Evolutionary conservation across 2,113 vertebrate species (phyloP), one percentile per base, ranked within the genome.

Genomic region (Sakesphorus luctuosus): DNA sequence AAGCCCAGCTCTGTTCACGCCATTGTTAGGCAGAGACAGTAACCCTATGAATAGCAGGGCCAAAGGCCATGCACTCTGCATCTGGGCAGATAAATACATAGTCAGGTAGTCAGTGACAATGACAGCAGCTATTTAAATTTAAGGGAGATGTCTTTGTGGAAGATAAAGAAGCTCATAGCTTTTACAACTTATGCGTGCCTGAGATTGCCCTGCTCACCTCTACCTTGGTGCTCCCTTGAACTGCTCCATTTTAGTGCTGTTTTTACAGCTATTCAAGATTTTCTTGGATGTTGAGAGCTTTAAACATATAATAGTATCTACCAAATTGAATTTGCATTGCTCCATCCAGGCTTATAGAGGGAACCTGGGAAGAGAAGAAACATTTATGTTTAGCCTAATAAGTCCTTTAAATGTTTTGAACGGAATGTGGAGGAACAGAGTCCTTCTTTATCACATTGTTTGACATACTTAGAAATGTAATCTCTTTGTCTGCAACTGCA

Each of bases 121-220:
- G 96, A 96, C 96, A 97, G 96, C 95, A 94, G 94, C 93, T 96
- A 92, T 94, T 97, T 95, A 94, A 95, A 95, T 97, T 94, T 95
- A 96, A 97, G 91, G 89, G 88, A 95, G 76, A 79, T 74, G 85
- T 89, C 93, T 96, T 95, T 93, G 84, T 93, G 88, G 73, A 84
- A 93, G 80, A 96, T 97, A 96, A 96, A 97, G 88, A 63, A 87
- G 82, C 89, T 89, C 89, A 87, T 4, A 3, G 61, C 91, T 89
- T 93, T 93, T 89, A 91, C 68, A 91, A 62, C 92, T 94, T 92
- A 67, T 93, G 59, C 44, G 66, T 85, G 92, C 93, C 94, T 94
- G 77, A 91, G 89, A 90, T 85, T 95, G 94, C 92, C 94, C 93
- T 94, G 81, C 87, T 96, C 88, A 97, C 93, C 76, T 95, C 93